These are phyloP conservation scores for Cephus pulcher DNA, from an alignment of 2,888 invertebrate genomes.

Conservation along the genomic window DNA sequence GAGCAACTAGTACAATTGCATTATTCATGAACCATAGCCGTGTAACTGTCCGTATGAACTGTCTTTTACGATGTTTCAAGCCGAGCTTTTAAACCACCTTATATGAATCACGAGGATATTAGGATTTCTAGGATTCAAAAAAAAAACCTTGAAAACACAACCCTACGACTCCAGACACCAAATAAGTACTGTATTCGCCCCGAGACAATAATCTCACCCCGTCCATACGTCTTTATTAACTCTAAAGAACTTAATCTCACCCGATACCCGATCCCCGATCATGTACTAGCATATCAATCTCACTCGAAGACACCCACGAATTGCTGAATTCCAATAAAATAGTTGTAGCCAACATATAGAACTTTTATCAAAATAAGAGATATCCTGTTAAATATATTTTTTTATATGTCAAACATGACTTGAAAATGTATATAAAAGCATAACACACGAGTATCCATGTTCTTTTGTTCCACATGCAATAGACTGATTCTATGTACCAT, in stretches of 20 bases:
- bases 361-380: neutral
- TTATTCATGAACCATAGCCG: constrained; percentile 49
- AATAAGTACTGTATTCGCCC: neutral
- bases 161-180: neutral
- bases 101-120: neutral
- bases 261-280: neutral
- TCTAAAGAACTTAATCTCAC: neutral
- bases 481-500: neutral
- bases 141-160: neutral
- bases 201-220: neutral
- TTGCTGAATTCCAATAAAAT: neutral
- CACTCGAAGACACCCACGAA: neutral
- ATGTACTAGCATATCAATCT: neutral
- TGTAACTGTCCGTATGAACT: neutral
- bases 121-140: neutral
- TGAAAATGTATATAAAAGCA: neutral
- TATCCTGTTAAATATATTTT: too few relatives aligned
- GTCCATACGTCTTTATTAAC: neutral
- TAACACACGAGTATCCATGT: neutral
- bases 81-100: neutral
- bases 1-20: constrained; percentile 47
- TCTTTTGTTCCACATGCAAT: neutral
- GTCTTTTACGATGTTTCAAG: neutral
- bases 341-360: neutral
- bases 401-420: neutral